Conservation (phyloP, 2,113 vertebrate genomes). For the Otocyon megalotis region DNA sequence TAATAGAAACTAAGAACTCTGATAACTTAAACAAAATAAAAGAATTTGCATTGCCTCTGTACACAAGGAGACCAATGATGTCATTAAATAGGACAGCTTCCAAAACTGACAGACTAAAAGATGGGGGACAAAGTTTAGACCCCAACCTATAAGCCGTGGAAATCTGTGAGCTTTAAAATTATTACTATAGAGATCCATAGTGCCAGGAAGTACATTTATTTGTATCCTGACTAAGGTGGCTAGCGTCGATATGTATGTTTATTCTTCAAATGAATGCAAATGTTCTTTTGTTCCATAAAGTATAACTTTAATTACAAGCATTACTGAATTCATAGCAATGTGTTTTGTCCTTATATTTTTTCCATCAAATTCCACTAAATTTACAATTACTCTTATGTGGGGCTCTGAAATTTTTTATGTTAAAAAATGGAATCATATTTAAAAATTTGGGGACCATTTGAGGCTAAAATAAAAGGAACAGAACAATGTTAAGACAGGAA, state of each 20-base stretch:
- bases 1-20: slow-evolving; percentile 15
- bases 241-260: background rate
- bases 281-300: background rate
- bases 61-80: background rate
- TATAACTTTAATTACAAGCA: background rate
- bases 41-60: background rate
- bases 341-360: slow-evolving; percentile 29
- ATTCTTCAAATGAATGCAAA: background rate
- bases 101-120: background rate
- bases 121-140: slow-evolving; percentile 20
- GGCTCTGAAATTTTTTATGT: background rate
- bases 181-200: background rate
- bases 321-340: background rate
- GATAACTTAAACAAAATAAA: background rate
- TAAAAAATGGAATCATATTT: slow-evolving; percentile 51
- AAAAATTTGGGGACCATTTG: slow-evolving; percentile 12
- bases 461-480: slow-evolving; percentile 33
- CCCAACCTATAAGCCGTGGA: background rate
- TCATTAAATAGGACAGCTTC: background rate
- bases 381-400: background rate
- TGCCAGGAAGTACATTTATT: background rate
- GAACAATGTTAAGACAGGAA: background rate
- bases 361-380: slow-evolving; percentile 35
- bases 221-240: background rate
- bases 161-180: background rate